Percentiles rank a stretch among this genome's conserved stretches.
These are phyloP conservation scores for Ceratotherium simum DNA, from an alignment of 2,113 vertebrate species.

Conservation along the genomic window DNA sequence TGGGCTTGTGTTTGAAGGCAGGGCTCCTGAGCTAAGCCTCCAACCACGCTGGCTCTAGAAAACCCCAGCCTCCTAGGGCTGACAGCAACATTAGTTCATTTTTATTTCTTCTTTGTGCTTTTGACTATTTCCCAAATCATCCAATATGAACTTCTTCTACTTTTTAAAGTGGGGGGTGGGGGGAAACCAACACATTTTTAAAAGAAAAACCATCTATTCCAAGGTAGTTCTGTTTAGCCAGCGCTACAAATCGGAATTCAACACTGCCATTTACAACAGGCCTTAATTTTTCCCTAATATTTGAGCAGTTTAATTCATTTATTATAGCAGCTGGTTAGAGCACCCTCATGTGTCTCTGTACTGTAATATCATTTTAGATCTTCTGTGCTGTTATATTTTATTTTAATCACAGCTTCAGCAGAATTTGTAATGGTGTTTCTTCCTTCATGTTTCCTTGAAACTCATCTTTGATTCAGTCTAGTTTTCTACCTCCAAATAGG, in stretches of 20 bases:
- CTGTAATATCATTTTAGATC: slow-evolving; percentile 45
- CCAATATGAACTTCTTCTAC: neutral
- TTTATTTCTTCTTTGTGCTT: neutral
- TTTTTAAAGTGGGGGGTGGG: neutral
- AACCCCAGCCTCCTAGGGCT: neutral
- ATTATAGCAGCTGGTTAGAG: slow-evolving; percentile 61
- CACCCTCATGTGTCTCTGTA: slow-evolving; percentile 68
- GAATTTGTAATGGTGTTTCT: neutral
- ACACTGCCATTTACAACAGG: neutral
- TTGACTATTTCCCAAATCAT: neutral
- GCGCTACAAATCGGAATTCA: neutral
- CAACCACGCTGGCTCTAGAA: slow-evolving; percentile 3
- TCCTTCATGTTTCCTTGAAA: neutral
- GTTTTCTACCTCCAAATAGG: slow-evolving; percentile 24
- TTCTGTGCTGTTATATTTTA: neutral
- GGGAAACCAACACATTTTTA: neutral
- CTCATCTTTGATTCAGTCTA: slow-evolving; percentile 3
- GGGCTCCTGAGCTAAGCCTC: slow-evolving; percentile 42
- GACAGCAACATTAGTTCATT: neutral
- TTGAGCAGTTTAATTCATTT: slow-evolving; percentile 38
- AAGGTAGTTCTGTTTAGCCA: neutral
- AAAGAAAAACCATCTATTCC: neutral
- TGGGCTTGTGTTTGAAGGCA: slow-evolving; percentile 65
- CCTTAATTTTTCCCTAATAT: slow-evolving; percentile 4
- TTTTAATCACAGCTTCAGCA: neutral